Conservation (phyloP, 1,140 invertebrate genomes). For the Druon quercuslanigerum region DNA sequence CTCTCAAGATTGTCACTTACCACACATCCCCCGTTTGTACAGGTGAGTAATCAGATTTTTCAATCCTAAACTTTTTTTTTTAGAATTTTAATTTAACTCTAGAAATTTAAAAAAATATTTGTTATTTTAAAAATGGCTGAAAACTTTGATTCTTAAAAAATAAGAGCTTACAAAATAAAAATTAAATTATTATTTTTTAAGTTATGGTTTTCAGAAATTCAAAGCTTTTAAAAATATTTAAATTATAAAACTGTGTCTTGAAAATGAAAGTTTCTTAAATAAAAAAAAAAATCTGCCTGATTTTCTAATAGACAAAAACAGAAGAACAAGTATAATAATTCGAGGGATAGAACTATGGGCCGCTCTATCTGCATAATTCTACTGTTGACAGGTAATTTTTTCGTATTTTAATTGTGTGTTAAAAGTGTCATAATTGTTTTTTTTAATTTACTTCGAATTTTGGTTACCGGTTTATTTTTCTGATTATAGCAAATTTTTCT, state of each 20-base stretch:
- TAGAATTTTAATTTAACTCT: no score
- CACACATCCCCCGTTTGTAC: conserved; percentile 36
- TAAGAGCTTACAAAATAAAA: no score
- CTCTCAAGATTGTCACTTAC: conserved; percentile 50
- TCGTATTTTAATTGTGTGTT: background rate
- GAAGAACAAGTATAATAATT: conserved; percentile 11
- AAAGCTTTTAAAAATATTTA: no score
- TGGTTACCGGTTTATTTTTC: background rate
- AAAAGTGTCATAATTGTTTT: background rate
- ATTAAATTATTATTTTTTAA: no score
- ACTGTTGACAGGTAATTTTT: conserved; percentile 50
- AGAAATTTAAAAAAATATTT: no score
- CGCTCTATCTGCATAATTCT: conserved; percentile 43
- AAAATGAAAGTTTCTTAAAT: background rate
- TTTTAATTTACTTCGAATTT: background rate
- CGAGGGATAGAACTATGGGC: conserved; percentile 44
- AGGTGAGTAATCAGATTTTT: conserved; percentile 40
- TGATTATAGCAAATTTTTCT: no score
- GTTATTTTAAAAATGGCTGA: no score
- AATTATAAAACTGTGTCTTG: no score
- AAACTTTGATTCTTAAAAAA: no score
- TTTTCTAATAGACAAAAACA: background rate
- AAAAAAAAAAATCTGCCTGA: background rate
- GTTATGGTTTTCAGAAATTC: no score
- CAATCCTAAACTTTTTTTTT: no score